phyloP scores from a whole-genome alignment of 2,113 vertebrate genomes.

The Hippocampus barbouri region DNA sequence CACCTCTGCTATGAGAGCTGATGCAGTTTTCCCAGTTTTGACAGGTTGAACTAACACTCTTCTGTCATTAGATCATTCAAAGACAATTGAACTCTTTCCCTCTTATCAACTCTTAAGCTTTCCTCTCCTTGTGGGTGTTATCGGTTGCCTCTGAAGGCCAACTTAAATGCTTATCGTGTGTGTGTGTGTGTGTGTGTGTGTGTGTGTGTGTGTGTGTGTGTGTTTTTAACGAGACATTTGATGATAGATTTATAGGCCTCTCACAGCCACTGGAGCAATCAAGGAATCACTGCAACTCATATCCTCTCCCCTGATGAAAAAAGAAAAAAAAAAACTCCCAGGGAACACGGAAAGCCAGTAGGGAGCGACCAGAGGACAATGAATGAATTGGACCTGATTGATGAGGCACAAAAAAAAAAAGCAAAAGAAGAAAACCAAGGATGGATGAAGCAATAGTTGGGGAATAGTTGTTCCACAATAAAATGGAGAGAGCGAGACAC shows the following conservation, averaged over 20 bases:
- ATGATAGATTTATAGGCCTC: constrained; percentile 57
- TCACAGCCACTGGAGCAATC: constrained; percentile 73
- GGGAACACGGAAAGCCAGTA: constrained; percentile 4
- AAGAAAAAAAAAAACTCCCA: constrained; percentile 43
- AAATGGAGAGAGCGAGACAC: background rate
- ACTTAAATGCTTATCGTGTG: constrained; percentile 8
- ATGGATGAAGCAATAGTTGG: constrained; percentile 13
- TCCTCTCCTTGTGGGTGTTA: constrained; percentile 21
- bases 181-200: constrained; percentile 23
- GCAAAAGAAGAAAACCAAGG: background rate
- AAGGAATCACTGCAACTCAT: constrained; percentile 72
- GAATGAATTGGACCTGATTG: constrained; percentile 19
- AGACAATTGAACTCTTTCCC: constrained; percentile 3
- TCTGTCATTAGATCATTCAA: constrained; percentile 5
- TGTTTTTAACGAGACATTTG: background rate
- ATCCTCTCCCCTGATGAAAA: constrained; percentile 69
- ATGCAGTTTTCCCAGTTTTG: constrained; percentile 7
- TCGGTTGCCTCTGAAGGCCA: constrained; percentile 22
- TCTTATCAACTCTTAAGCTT: background rate
- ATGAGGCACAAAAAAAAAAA: constrained; percentile 12
- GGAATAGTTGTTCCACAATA: constrained; percentile 6
- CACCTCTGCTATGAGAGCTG: constrained; percentile 13
- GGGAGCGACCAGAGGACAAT: constrained; percentile 12
- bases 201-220: background rate
- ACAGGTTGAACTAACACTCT: constrained; percentile 23